Evolutionary conservation across 1,140 invertebrate genomes (phyloP).

Genomic region (Drosophila kepulauana): DNA sequence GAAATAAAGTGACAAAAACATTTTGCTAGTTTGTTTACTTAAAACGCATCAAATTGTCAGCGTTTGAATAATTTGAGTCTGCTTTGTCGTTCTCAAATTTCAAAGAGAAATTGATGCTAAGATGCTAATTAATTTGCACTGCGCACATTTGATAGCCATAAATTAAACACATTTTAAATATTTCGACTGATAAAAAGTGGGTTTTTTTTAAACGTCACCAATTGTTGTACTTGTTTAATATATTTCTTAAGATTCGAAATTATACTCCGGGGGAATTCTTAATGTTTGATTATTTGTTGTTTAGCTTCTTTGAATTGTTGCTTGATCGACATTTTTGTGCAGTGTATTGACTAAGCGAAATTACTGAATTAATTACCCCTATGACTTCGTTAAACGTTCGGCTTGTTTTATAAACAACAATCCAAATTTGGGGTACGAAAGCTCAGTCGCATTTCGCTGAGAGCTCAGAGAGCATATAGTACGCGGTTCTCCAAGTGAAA

Average conservation of each 20-base stretch:
- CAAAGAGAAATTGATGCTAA: neutral
- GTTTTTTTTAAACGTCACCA: no score
- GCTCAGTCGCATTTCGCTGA: neutral
- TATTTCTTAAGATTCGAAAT: no score
- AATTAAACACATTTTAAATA: neutral
- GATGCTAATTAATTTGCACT: slow-evolving; percentile 10
- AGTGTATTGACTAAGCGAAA: slow-evolving; percentile 12
- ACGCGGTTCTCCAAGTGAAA: neutral
- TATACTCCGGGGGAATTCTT: no score
- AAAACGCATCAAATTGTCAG: neutral
- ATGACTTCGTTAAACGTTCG: slow-evolving; percentile 14
- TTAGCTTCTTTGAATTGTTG: neutral
- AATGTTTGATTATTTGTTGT: no score
- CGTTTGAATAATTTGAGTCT: neutral
- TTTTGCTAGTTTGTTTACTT: neutral
- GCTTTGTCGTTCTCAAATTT: neutral
- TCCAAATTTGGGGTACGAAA: slow-evolving; percentile 4
- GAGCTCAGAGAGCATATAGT: slow-evolving; percentile 11
- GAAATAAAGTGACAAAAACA: neutral
- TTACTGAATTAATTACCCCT: slow-evolving; percentile 17
- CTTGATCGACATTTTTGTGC: neutral
- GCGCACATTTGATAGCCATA: neutral
- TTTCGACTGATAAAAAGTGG: neutral
- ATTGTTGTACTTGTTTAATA: no score
- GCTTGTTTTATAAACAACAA: neutral